Base-by-base conservation (phyloP, 2,888 invertebrate genomes). In the Amblyjoppa proteus region DNA sequence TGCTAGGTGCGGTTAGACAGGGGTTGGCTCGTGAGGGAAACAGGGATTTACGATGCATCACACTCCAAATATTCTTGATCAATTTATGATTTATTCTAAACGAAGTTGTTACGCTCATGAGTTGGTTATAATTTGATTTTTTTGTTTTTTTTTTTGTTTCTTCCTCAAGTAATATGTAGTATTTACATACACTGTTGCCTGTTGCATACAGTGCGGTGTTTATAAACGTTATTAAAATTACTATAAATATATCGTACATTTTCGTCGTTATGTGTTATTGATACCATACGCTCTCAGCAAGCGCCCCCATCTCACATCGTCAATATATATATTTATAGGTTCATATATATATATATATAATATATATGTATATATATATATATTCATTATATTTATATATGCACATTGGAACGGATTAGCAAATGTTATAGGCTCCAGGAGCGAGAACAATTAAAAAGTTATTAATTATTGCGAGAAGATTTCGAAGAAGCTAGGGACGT, bases 81-180 rank as follows among this genome's bases (percentile, higher is more conserved):
- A 93, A 93, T 93, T 93, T 92, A 93, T 92, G 92, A 92, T 94
- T 94, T 94, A 94, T 94, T 94, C 94, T 94, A 94, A 93, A 93
- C 92, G 93, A 93, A 93, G 90, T 91, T 88, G 89, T 93, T 92
- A 93, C 91, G 93, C 91, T 93, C 92, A 93, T 91, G 91, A 91
- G 88, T 91, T 90, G 91, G 90, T 91, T 92, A 92, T 91, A 91
- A 91, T 89, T 90, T 90, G 88, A 88, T 89, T 87, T 88, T 83
- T 87, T 89, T 85, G 87, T 84, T 88, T 87, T 74, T 83, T 84
- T 88, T 83, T 81, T 75, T 79, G 49, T 58, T 86, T 84, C 83
- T 86, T 88, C 85, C 89, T 88, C 88, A 87, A 91, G 87, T 91
- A 92, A 90, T 91, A 89, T 90, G 90, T 91, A 92, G 87, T 93